Evolutionary conservation across 2,113 vertebrate species (phyloP), one percentile per base, ranked within the genome.

Genomic region (Misgurnus mizolepis): DNA sequence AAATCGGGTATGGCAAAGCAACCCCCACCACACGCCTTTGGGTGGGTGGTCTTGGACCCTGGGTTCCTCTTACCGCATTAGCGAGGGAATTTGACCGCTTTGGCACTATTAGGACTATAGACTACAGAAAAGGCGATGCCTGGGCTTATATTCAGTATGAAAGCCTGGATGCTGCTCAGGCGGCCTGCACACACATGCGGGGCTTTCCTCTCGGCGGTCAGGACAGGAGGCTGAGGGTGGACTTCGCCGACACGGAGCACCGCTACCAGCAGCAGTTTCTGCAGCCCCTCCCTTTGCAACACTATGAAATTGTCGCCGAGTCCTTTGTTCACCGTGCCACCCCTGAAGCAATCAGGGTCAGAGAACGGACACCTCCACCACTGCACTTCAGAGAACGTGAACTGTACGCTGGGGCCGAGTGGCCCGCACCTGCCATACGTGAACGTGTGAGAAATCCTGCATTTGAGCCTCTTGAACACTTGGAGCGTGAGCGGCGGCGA

Each of bases 131-230:
- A 84, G 97, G 97, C 14, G 97, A 99, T 87, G 96, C 94, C 0
- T 99, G 96, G 96, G 97, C 97, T 0, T 99, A 99, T 39, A 99
- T 99, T 88, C 97, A 99, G 87, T 99, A 99, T 18, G 97, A 99
- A 86, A 99, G 97, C 86, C 85, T 99, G 90, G 97, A 99, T 0
- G 97, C 97, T 2, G 96, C 97, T 1, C 96, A 98, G 88, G 97
- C 97, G 0, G 97, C 97, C 0, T 98, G 97, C 88, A 95, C 95
- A 49, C 95, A 99, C 76, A 99, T 99, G 97, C 93, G 97, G 61
- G 97, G 97, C 0, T 98, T 99, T 86, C 96, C 96, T 0, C 89
- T 99, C 67, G 96, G 97, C 1, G 97, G 97, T 3, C 95, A 95
- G 0, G 97, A 98, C 66, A 93, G 97, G 66, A 93, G 96, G 56